These are phyloP conservation scores for Sebastes taczanowskii DNA, from an alignment of 2,797 vertebrate species.

Conservation along the genomic window DNA sequence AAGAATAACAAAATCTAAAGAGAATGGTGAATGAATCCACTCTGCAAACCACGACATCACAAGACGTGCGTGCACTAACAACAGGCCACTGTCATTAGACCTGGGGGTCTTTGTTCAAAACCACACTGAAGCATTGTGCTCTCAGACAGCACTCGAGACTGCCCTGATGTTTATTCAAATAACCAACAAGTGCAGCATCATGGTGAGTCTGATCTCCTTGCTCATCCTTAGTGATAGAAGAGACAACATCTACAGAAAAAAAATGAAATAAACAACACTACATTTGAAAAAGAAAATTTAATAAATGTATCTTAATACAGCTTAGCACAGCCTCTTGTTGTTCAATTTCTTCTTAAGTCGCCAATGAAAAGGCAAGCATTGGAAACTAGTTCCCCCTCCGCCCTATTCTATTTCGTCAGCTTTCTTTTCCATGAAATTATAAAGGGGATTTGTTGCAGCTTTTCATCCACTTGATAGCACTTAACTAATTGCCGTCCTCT, in stretches of 20 bases:
- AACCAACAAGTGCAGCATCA: conserved; percentile 66
- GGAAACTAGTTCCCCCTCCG: conserved; percentile 66
- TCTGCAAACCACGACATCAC: conserved; percentile 58
- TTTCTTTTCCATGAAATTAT: conserved; percentile 80
- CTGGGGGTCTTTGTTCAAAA: conserved; percentile 73
- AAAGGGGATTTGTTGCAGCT: conserved; percentile 80
- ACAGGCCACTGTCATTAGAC: conserved; percentile 67
- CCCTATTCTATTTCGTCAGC: conserved; percentile 75
- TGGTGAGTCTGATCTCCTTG: conserved; percentile 49
- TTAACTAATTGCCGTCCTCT: conserved; percentile 82
- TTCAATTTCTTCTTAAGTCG: conserved; percentile 66
- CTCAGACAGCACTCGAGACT: conserved; percentile 77
- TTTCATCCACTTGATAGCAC: conserved; percentile 85
- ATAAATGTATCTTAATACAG: conserved; percentile 13
- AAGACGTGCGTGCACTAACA: conserved; percentile 53
- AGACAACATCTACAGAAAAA: conserved; percentile 14
- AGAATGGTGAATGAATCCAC: conserved; percentile 54
- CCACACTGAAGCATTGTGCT: conserved; percentile 74
- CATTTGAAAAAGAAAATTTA: not conserved
- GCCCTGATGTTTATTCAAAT: conserved; percentile 76
- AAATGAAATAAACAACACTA: not conserved
- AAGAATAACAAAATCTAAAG: conserved; percentile 3
- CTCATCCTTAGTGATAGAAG: conserved; percentile 16
- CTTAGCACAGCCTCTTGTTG: conserved; percentile 57
- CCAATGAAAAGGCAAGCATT: conserved; percentile 70